Evolutionary conservation across 2,888 invertebrate genomes (phyloP), one percentile per base, ranked within the genome.

Genomic region (Spodoptera picta): DNA sequence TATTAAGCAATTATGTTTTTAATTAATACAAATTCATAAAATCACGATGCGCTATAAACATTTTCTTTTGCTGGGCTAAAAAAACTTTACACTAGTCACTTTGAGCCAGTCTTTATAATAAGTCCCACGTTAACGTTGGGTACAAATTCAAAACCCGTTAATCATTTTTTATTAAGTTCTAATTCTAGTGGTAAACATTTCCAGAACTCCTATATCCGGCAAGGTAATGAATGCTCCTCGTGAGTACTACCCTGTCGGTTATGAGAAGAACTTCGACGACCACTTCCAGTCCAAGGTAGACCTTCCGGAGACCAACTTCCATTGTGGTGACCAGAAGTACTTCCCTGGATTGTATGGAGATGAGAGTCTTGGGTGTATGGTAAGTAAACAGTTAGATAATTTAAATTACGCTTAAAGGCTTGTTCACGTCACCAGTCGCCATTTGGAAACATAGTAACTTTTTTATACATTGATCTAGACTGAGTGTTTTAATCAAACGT

Each of bases 331-430:
- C 82, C 98, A 98, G 87, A 98, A 98, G 84, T 98, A 98, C 90
- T 98, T 98, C 86, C 98, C 98, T 0, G 98, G 98, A 45, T 92
- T 98, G 11, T 98, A 98, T 78, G 98, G 97, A 0, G 98, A 98
- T 81, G 97, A 98, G 83, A 97, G 97, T 90, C 95, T 98, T 44
- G 98, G 98, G 23, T 98, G 98, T 90, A 98, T 98, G 98, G 98
- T 98, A 86, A 95, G 95, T 23, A 2, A 49, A 56, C 5, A 27
- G 42, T 2, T 9, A 1, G 1, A 14, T 4, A 9, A 36, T 52
- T 42, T 1, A n/a, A 9, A 42, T 11, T n/a, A 42, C 23, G 23
- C 7, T 3, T 9, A 36, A 9, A 5, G 27, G 27, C 27, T 27
- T 27, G 5, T 27, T 4, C 27, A 36, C 9, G 36, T 4, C 1